Percentiles rank a stretch among this genome's conserved stretches.
Evolutionary conservation across 2,797 vertebrate species (phyloP).

Genomic region (Perodicticus potto): DNA sequence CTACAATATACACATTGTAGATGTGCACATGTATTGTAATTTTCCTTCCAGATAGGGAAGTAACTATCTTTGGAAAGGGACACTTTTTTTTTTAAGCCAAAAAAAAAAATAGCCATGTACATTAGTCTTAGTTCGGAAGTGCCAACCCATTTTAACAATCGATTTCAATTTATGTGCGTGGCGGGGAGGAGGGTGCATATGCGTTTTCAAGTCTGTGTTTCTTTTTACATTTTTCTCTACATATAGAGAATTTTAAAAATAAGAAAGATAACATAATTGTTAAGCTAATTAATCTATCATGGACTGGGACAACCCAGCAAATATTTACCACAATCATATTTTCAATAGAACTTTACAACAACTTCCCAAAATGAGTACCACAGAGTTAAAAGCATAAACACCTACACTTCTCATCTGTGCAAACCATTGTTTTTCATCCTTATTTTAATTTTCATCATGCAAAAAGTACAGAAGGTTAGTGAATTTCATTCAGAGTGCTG

Average conservation of each 20-base stretch:
- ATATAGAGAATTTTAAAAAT: not conserved
- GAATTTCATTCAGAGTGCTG: not conserved
- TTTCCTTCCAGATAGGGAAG: not conserved
- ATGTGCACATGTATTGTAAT: not conserved
- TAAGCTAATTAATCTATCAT: not conserved
- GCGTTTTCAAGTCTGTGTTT: not conserved
- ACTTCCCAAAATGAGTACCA: not conserved
- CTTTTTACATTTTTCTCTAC: not conserved
- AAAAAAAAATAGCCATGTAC: not conserved
- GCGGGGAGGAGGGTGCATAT: fast-evolving
- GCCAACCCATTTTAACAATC: not conserved
- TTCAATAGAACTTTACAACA: slow-evolving; percentile 33
- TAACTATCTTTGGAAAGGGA: not conserved
- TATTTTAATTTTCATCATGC: not conserved
- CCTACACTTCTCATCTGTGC: not conserved
- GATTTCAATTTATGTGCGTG: not conserved
- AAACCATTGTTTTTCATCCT: not conserved
- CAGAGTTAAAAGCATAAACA: not conserved
- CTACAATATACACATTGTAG: not conserved
- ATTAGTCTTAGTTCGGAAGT: not conserved
- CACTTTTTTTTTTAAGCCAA: not conserved
- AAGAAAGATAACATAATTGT: not conserved
- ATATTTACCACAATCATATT: not conserved
- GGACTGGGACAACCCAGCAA: not conserved
- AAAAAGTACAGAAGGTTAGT: not conserved